Evolutionary conservation across 2,113 vertebrate genomes (phyloP), one percentile per base, ranked within the genome.

Genomic region (Pachyramphus minor): DNA sequence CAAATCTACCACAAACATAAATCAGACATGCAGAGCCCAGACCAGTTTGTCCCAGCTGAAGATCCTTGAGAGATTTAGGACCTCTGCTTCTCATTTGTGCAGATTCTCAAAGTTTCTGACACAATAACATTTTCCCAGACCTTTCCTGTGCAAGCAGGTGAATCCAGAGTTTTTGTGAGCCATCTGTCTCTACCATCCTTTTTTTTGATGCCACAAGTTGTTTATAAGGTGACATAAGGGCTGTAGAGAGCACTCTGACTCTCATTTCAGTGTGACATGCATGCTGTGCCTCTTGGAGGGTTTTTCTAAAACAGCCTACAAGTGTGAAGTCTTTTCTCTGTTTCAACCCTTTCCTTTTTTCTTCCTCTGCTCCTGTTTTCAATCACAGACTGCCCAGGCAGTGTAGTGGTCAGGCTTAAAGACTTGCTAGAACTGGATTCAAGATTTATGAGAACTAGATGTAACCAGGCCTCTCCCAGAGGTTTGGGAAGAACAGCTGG

Each of bases 401-500:
- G 91, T 18, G 1, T 3, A 95, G 97, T 91, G 97, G 97, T 98
- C 98, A 97, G 89, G 92, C 97, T 97, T 97, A 97, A 97, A 98
- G 98, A 96, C 97, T 98, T 87, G 96, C 97, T 98, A 96, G 97
- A 97, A 98, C 97, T 97, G 97, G 97, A 98, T 96, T 97, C 97
- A 95, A 97, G 97, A 97, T 98, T 98, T 98, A 98, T 85, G 97
- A 98, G 98, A 97, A 98, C 82, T 94, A 98, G 95, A 97, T 97
- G 97, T 98, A 97, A 98, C 97, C 96, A 97, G 97, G 97, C 97
- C 97, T 98, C 97, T 98, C 97, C 98, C 98, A 97, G 94, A 98
- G 96, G 97, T 98, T 97, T 97, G 97, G 95, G 97, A 97, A 98
- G 98, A 98, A 97, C 98, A 98, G 98, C 98, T 98, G 98, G 97